These are phyloP conservation scores for Diuraphis noxia DNA, from an alignment of 1,140 invertebrate species.

Conservation along the genomic window DNA sequence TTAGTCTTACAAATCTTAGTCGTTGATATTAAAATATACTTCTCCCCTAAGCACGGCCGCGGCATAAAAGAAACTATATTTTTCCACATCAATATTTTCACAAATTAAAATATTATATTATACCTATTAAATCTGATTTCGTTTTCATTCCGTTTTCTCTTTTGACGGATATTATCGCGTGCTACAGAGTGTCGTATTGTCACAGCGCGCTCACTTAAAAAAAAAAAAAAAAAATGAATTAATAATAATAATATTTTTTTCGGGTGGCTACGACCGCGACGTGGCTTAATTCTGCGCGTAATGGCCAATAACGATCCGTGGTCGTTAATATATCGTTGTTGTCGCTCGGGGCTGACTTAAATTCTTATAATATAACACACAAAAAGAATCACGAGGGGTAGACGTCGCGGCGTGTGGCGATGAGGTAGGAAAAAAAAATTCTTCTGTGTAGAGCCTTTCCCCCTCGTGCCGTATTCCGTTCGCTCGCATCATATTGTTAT, in stretches of 20 bases:
- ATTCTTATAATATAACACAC: not conserved
- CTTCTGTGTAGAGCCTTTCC: not conserved
- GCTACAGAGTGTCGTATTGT: not conserved
- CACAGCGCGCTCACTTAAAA: not conserved
- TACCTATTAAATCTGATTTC: not conserved
- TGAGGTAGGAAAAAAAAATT: not conserved
- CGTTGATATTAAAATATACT: too few species aligned
- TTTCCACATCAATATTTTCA: not conserved
- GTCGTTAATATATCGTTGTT: conserved; percentile 33
- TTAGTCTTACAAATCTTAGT: too few species aligned
- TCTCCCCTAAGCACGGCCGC: too few species aligned
- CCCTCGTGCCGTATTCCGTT: not conserved
- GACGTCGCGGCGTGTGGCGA: not conserved
- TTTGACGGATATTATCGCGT: not conserved
- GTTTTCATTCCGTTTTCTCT: not conserved
- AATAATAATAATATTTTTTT: not conserved
- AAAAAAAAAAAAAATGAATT: not conserved
- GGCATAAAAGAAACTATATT: not conserved
- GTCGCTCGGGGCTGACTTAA: conserved; percentile 7
- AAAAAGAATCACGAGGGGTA: not conserved
- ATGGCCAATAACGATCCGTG: conserved; percentile 12
- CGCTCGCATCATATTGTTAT: not conserved
- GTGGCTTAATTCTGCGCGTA: conserved; percentile 25
- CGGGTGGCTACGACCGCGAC: not conserved
- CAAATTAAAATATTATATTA: not conserved